Evolutionary conservation across 2,113 vertebrate genomes (phyloP).

Genomic region (Colistium nudipinnis): DNA sequence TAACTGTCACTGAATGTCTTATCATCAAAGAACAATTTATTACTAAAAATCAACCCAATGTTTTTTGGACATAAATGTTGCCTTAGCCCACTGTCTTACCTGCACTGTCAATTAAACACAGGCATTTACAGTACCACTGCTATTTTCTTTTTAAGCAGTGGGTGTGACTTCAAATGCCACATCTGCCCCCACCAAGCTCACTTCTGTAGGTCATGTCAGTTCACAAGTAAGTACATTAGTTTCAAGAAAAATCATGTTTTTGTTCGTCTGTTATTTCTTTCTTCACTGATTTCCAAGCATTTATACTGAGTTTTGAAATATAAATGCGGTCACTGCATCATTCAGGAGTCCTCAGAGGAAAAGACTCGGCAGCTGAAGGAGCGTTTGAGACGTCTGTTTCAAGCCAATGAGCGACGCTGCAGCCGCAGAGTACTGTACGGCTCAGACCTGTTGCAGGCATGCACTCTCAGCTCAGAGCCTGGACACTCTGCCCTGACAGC

Average conservation of each 20-base stretch:
- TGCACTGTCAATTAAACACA: neutral
- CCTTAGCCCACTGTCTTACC: neutral
- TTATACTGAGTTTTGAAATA: neutral
- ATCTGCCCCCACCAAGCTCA: conserved; percentile 57
- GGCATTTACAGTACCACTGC: neutral
- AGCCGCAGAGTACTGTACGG: conserved; percentile 88
- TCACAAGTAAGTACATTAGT: conserved; percentile 66
- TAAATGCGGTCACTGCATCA: neutral
- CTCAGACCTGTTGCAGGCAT: conserved; percentile 85
- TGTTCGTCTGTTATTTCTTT: neutral
- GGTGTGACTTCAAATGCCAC: conserved; percentile 63
- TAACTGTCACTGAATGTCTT: neutral
- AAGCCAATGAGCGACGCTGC: conserved; percentile 89
- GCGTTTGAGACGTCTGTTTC: conserved; percentile 86
- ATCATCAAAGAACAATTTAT: neutral
- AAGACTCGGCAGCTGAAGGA: conserved; percentile 87
- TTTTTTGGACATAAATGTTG: neutral
- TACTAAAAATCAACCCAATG: neutral
- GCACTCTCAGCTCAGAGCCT: conserved; percentile 74
- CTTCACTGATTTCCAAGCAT: neutral
- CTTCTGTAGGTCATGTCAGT: conserved; percentile 26
- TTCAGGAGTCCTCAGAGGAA: conserved; percentile 88
- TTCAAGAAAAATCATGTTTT: neutral
- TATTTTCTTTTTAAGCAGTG: conserved; percentile 40
- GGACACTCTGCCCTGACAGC: conserved; percentile 49